Base-by-base conservation (phyloP, 2,888 invertebrate genomes). In the Sinhomidia bicolor region DNA sequence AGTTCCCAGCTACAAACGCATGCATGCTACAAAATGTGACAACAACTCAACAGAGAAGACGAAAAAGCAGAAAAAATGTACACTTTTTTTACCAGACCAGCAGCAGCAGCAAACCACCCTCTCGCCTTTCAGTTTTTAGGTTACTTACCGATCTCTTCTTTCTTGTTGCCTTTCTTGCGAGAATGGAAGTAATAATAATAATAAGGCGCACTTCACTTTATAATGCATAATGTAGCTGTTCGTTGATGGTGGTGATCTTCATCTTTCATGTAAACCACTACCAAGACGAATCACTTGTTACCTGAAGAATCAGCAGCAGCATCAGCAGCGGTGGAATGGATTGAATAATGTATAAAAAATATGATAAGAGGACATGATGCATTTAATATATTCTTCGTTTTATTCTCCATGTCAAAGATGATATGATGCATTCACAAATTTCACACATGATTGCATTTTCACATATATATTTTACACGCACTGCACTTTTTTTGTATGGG, bases 401-500 rank as follows among this genome's bases (percentile, higher is more conserved):
- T 10, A 7, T 84, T 51, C 14, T 57, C 57, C 54, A 9, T 26
- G 76, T 29, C 65, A 9, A 29, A 62, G 26, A 78, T 26, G 26
- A 74, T 51, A 32, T 85, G 47, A 36, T 85, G 85, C 65, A 78
- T 60, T 62, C 78, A 44, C 76, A 79, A 85, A 78, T 76, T 85
- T 85, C 26, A 85, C 71, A 47, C 79, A 79, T 85, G 54, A 85
- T 79, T 85, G 85, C 68, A 36, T 79, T 79, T 85, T 85, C 68
- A 78, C 68, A 79, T 51, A 26, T 26, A 74, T 54, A 26, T 23
- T 17, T 20, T 57, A 47, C 20, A 78, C 26, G 36, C 65, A 81
- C 17, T 47, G 60, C 20, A 62, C 17, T 36, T 36, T 20, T 36
- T 54, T 20, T 36, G 12, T 32, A 54, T 32, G 54, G n/a, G n/a